Base-by-base conservation (phyloP, 2,113 vertebrate species). In the Aramus guarauna region DNA sequence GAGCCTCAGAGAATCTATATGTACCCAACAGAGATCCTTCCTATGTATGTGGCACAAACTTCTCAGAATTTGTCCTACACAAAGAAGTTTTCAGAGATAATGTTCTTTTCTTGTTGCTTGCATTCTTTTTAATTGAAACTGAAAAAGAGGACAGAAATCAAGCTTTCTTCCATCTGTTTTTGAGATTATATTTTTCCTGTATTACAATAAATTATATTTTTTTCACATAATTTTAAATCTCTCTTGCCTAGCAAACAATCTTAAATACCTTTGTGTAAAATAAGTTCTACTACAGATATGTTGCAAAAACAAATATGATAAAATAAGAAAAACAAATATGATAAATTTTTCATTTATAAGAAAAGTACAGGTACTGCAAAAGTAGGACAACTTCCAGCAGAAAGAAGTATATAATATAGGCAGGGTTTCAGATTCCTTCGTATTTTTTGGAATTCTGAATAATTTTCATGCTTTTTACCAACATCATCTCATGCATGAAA, bases 21-120 rank as follows among this genome's bases (percentile, higher is more conserved):
- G 9, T 9, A 27, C 9, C 29, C 7, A 7, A 36, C 3, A 4
- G 43, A 84, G 18, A 43, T 22, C 10, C 0, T 0, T 41, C 29
- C 32, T 12, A 12, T 3, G 16, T 14, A 56, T 0, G 0, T 47
- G 45, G 11, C 36, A 67, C 13, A 81, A 34, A 52, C 45, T 82
- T 74, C 41, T 81, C 79, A 26, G 36, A 66, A 68, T 52, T 67
- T 91, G 19, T 60, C 27, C 19, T 39, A 10, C 22, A 12, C 6
- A 34, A 27, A 84, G 58, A 64, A 55, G 1, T 24, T 89, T 48
- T 67, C 15, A 6, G 27, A 60, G 37, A 71, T 5, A 60, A 41
- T 17, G 6, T 41, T 48, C 2, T 71, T 55, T 37, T 56, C 59
- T 47, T 55, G 12, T 24, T 5, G 2, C 37, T 67, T 55, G 5